Evolutionary conservation across 64 coral and sea anemone genomes (phyloP).

Genomic region (Trachythela sp.): DNA sequence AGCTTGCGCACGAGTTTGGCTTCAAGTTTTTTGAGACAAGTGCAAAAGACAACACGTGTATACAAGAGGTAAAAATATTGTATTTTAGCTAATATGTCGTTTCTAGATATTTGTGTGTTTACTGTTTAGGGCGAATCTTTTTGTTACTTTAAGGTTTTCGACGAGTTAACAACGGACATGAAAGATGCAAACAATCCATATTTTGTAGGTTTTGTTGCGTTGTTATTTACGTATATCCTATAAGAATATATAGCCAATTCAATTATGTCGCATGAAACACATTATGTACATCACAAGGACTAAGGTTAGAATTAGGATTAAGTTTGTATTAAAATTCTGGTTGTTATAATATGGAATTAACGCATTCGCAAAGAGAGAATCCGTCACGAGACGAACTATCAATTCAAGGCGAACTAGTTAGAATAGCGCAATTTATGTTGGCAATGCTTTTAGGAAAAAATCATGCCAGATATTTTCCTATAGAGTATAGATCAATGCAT

Average conservation of each 20-base stretch:
- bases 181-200: slow-evolving; percentile 3
- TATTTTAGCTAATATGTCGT: not conserved
- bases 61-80: not conserved
- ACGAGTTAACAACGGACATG: not conserved
- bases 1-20: not conserved
- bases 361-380: no score
- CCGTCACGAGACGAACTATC: no score
- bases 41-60: not conserved
- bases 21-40: slow-evolving; percentile 9
- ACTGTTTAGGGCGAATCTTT: not conserved
- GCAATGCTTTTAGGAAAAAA: no score
- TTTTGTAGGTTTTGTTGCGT: not conserved
- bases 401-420: no score
- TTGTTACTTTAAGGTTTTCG: not conserved
- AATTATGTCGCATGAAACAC: no score
- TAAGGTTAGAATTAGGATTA: no score
- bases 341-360: no score
- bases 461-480: not conserved
- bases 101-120: not conserved
- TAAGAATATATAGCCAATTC: no score
- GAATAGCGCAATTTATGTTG: no score
- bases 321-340: no score
- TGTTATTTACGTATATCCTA: no score
- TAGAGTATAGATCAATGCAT: not conserved
- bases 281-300: no score